Evolutionary conservation across 1,140 invertebrate species (phyloP), one percentile per base, ranked within the genome.

Genomic region (Cepaea nemoralis): DNA sequence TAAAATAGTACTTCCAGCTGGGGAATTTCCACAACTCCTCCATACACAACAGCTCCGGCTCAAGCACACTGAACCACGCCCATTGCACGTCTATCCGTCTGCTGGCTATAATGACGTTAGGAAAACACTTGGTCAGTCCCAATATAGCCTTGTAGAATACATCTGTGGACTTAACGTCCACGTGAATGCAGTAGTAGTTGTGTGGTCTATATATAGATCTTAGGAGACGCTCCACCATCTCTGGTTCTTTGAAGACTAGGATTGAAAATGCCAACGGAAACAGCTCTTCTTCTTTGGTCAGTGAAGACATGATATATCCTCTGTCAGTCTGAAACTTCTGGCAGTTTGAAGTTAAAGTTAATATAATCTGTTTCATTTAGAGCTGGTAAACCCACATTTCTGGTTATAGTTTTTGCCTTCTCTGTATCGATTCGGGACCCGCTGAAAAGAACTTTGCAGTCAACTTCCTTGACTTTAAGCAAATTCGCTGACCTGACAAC

Each of bases 151-250:
- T 37, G 45, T 40, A 59, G n/a, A 88, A 83, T 5, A 71, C 31
- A 2, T 63, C 5, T 0, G 71, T 10, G 0, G 89, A 69, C 70
- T 89, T 90, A 0, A 37, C 69, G 78, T 91, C 90, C 5, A 90
- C 82, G 75, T 91, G 90, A 48, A 91, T 82, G 74, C 90, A 91
- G 76, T 90, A 91, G 2, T 84, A 74, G 71, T 91, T 91, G 33
- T 91, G 89, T 0, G 89, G 90, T 14, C 88, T 82, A 70, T 90
- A 91, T 14, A 91, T 88, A 0, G 86, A 83, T 24, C 85, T 45
- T 1, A 91, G 66, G n/a, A 91, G 79, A 22, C 80, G 74, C 69
- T 90, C 89, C 1, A 89, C 78, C 79, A 89, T 88, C 55, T 85
- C 80, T 0, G 86, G 55, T 45, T 86, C 83, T 31, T 84, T 86